Conservation (phyloP, 53 echinoderm and acorn worm species). For the Paelopatides confundens region DNA sequence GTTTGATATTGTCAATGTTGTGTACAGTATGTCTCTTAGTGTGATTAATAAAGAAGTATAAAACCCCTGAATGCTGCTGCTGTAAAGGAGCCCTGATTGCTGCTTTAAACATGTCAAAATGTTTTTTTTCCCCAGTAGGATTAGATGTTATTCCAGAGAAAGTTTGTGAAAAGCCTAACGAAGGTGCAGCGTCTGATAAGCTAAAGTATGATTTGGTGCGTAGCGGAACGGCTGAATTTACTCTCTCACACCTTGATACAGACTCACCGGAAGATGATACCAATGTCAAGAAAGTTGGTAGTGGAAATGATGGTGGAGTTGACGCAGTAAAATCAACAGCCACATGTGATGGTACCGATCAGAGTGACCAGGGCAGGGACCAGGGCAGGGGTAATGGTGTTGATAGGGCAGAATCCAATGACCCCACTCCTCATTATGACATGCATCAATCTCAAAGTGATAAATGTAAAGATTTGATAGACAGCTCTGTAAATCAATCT, state of each 20-base stretch:
- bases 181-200: neutral
- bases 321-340: neutral
- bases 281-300: no score
- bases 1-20: no score
- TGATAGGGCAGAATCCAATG: neutral
- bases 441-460: neutral
- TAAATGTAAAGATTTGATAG: neutral
- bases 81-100: no score
- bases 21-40: no score
- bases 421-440: neutral
- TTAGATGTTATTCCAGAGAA: neutral
- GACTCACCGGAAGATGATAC: neutral
- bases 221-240: neutral
- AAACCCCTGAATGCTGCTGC: no score
- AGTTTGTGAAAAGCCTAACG: neutral
- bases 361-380: neutral
- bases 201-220: neutral
- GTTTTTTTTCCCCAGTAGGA: neutral
- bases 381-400: neutral
- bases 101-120: no score
- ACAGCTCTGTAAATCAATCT: neutral
- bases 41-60: no score
- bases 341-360: neutral
- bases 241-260: neutral
- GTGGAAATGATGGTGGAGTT: no score